A percentile compares a stretch with the other conserved stretches of the same genome.
phyloP scores from a whole-genome alignment of 2,797 vertebrate genomes.

The Alcedo quadribrachys region DNA sequence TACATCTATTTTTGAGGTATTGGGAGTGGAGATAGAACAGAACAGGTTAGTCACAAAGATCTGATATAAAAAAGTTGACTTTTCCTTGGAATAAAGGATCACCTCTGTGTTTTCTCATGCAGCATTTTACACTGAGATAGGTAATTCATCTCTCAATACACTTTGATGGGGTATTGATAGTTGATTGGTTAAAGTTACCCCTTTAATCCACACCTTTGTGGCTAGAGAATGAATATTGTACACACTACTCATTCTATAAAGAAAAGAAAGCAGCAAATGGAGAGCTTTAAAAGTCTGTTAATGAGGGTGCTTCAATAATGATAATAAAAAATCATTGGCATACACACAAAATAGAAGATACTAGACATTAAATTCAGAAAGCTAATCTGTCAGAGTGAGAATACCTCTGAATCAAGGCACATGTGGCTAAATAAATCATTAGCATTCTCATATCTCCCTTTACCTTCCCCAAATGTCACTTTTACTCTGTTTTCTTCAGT shows the following conservation, averaged over 20 bases:
- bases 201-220: not conserved
- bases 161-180: not conserved
- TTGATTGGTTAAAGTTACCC: not conserved
- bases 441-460: not conserved
- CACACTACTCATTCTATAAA: not conserved
- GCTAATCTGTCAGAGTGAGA: not conserved
- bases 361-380: not conserved
- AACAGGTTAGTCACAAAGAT: not conserved
- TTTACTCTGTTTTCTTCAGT: not conserved
- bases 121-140: not conserved
- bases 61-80: not conserved
- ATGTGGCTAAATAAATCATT: not conserved
- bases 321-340: not conserved
- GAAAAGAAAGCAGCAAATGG: not conserved
- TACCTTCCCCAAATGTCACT: not conserved
- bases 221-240: not conserved
- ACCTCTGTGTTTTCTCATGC: not conserved
- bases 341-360: not conserved
- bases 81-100: not conserved
- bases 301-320: not conserved
- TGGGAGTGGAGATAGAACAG: not conserved
- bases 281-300: not conserved
- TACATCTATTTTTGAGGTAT: not conserved
- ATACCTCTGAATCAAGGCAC: not conserved
- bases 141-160: not conserved